phyloP scores from a whole-genome alignment of 2,888 invertebrate species.

The Synanthedon myopaeformis region DNA sequence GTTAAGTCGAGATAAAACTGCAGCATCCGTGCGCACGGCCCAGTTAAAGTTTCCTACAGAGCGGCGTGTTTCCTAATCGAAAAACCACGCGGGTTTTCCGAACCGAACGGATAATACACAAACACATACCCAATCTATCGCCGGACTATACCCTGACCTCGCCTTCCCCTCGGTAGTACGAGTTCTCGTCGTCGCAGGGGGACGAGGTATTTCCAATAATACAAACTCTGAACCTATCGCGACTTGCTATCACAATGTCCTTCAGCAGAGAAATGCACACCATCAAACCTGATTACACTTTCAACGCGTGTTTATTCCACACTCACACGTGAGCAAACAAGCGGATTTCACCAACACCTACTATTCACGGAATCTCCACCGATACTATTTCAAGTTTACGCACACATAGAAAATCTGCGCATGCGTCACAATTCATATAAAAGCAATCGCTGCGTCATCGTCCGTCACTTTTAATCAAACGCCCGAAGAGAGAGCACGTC shows the following conservation, averaged over 20 bases:
- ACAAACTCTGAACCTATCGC: conserved; percentile 24
- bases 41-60: conserved; percentile 8
- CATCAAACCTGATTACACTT: conserved; percentile 7
- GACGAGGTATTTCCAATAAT: conserved; percentile 15
- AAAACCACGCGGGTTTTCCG: conserved; percentile 28
- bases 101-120: conserved; percentile 15
- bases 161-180: neutral
- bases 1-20: conserved; percentile 2
- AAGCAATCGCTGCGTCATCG: conserved; percentile 17
- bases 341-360: too few relatives aligned
- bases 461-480: conserved; percentile 31
- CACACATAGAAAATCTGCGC: conserved; percentile 35
- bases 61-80: conserved; percentile 19
- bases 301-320: conserved; percentile 7
- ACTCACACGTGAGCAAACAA: conserved; percentile 22
- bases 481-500: conserved; percentile 30
- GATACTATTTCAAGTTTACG: conserved; percentile 21
- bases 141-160: neutral
- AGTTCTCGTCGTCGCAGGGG: conserved; percentile 8
- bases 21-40: conserved; percentile 6
- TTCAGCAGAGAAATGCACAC: conserved; percentile 17
- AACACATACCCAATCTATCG: conserved; percentile 22
- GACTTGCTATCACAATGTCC: conserved; percentile 22
- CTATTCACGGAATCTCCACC: conserved; percentile 47
- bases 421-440: conserved; percentile 31